These are phyloP conservation scores for Meloe dianella DNA, from an alignment of 2,888 invertebrate genomes.

Conservation along the genomic window DNA sequence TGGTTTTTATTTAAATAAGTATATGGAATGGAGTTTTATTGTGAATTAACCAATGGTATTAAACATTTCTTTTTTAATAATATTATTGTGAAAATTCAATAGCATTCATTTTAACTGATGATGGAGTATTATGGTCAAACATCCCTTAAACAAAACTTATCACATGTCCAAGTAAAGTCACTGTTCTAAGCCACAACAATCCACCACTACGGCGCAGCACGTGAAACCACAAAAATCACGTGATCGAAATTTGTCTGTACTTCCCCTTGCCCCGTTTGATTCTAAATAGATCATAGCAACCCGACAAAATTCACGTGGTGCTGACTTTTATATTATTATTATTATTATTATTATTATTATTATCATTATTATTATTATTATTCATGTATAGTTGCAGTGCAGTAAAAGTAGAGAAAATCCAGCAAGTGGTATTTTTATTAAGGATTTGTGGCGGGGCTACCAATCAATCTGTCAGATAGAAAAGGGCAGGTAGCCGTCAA, in stretches of 20 bases:
- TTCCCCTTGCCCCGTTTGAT: not conserved
- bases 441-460: conserved; percentile 44
- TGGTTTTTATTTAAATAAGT: no score
- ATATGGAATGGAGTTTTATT: no score
- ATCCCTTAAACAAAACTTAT: not conserved
- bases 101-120: not conserved
- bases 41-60: no score
- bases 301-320: not conserved
- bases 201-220: conserved; percentile 6
- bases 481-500: conserved; percentile 58
- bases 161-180: not conserved
- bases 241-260: not conserved
- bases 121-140: not conserved
- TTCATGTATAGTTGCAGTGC: not conserved
- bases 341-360: not conserved
- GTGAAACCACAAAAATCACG: not conserved
- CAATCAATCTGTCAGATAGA: conserved; percentile 55
- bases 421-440: conserved; percentile 53
- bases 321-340: not conserved
- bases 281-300: not conserved
- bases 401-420: conserved; percentile 45
- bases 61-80: no score
- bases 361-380: not conserved
- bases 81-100: not conserved
- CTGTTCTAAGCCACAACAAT: not conserved